phyloP scores from a whole-genome alignment of 2,888 invertebrate species.

The Coelopa pilipes region DNA sequence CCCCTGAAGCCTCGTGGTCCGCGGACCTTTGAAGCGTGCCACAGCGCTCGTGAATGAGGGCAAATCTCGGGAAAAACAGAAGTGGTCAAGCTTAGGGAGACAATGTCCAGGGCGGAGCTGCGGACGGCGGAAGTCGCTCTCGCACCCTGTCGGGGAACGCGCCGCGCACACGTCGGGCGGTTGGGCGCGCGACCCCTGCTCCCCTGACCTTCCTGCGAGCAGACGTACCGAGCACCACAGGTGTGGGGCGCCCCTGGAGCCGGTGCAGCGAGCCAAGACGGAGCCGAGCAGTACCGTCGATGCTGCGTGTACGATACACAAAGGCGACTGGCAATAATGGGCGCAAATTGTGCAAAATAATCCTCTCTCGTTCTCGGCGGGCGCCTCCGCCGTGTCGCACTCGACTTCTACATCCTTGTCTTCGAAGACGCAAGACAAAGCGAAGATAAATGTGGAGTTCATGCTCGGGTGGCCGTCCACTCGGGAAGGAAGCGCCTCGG shows the following conservation, averaged over 20 bases:
- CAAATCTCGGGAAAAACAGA: not conserved
- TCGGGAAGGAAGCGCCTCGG: not conserved
- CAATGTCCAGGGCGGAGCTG: no score
- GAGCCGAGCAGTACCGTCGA: not conserved
- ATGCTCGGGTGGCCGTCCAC: conserved; percentile 19
- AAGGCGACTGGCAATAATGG: conserved; percentile 34
- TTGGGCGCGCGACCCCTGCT: no score
- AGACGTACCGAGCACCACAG: not conserved
- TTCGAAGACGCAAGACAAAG: not conserved
- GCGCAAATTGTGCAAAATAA: conserved; percentile 43
- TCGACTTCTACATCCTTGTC: conserved; percentile 24
- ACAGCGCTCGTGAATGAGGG: not conserved
- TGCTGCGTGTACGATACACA: conserved; percentile 15
- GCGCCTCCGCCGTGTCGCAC: conserved; percentile 10
- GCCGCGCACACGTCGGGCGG: no score
- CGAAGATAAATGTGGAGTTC: conserved; percentile 17
- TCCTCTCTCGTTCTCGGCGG: conserved; percentile 36
- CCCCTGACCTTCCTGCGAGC: no score
- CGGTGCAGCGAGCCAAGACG: not conserved
- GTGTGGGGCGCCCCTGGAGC: conserved; percentile 2
- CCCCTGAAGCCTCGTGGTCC: not conserved
- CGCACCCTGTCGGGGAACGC: no score
- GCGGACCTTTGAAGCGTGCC: not conserved
- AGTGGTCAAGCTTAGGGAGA: not conserved
- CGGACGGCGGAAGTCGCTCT: no score